Base-by-base conservation (phyloP, 2,797 vertebrate species). In the Epinephelus malabaricus region DNA sequence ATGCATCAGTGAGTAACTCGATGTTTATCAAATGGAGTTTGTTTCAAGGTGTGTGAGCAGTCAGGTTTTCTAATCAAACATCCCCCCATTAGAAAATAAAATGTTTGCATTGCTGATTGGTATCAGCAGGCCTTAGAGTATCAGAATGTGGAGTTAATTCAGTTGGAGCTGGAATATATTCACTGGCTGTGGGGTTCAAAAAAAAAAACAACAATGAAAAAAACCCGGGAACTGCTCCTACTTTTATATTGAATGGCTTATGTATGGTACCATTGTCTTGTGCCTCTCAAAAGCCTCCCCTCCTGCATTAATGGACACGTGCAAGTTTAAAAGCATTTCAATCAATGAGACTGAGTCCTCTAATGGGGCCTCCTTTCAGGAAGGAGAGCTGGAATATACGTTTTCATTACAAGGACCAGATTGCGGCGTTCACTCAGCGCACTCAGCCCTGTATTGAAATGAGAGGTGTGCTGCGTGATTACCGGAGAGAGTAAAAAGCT, bases 301-400 rank as follows among this genome's bases (percentile, higher is more conserved):
- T 86, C 81, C 85, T 78, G 79, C 92, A 92, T 94, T 94, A 94
- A 92, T 90, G 90, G 86, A 85, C 88, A 79, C 66, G 88, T 89
- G 92, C 85, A 83, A 84, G 82, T 94, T 94, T 95, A 94, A 96
- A 95, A 94, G 92, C 94, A 95, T 94, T 95, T 93, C 89, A 94
- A 94, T 95, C 94, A 96, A 96, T 95, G 93, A 90, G 86, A 67
- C 85, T 47, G 89, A 87, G 89, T 89, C 88, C 82, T 88, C 93
- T 95, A 94, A 95, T 94, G 94, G 93, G 92, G 84, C 79, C 84
- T 87, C 73, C 88, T 92, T 93, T 95, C 94, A 93, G 91, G 91
- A 83, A 93, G 89, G 85, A 72, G 83, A 91, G 88, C 88, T 82
- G 83, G 93, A 92, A 93, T 90, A 92, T 92, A 89, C 69, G 75